Conservation (phyloP, 2,888 invertebrate species). For the Aphidoletes aphidimyza region DNA sequence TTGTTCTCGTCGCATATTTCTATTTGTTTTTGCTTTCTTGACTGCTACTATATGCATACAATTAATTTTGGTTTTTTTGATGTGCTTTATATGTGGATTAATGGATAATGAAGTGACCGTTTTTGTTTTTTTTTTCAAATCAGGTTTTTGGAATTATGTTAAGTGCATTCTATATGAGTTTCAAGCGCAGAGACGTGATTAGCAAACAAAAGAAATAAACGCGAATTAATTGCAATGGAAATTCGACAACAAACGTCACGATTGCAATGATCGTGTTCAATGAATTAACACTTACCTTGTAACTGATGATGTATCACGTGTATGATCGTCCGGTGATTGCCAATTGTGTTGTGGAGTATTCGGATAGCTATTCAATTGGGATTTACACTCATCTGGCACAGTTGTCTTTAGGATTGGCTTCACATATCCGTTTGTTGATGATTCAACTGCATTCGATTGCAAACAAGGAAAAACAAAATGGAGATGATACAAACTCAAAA, state of each 20-base stretch:
- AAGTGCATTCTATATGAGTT: conserved; percentile 20
- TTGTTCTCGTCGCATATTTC: not conserved
- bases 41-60: not conserved
- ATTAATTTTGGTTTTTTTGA: not conserved
- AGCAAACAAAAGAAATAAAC: conserved; percentile 50
- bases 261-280: not conserved
- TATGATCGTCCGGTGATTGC: conserved; percentile 78
- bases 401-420: conserved; percentile 85
- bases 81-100: not conserved
- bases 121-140: not conserved
- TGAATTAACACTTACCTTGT: conserved; percentile 66
- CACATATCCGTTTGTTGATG: conserved; percentile 79
- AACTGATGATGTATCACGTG: conserved; percentile 79
- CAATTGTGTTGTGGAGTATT: conserved; percentile 78
- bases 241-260: conserved; percentile 59
- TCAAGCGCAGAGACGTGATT: conserved; percentile 19
- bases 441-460: conserved; percentile 54
- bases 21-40: not conserved
- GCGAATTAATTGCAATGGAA: conserved; percentile 17
- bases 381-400: conserved; percentile 74
- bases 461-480: too few species aligned
- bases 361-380: conserved; percentile 69
- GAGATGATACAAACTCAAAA: too few species aligned
- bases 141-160: not conserved
- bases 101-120: conserved; percentile 2